Conservation (phyloP, 2,888 invertebrate species). For the Salticus scenicus region DNA sequence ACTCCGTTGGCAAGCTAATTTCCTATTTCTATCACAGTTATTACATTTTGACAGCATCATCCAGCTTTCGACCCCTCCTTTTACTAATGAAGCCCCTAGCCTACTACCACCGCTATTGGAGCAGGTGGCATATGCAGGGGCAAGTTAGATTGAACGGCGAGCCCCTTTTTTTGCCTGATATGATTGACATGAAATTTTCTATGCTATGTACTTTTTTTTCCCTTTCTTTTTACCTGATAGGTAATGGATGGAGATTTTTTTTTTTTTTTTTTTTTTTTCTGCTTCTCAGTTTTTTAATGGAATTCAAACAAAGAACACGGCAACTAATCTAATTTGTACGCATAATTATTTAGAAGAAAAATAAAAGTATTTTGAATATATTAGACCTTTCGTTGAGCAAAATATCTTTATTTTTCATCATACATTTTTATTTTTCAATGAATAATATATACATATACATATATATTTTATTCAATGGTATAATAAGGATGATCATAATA, state of each 20-base stretch:
- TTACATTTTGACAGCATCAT: constrained; percentile 57
- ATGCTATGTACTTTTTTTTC: constrained; percentile 19
- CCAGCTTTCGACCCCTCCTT: constrained; percentile 48
- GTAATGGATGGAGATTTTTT: background rate
- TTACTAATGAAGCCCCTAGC: constrained; percentile 62
- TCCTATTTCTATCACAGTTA: constrained; percentile 62
- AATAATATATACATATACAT: no score
- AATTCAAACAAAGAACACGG: no score
- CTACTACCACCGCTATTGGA: constrained; percentile 39
- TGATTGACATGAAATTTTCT: constrained; percentile 27
- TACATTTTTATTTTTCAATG: no score
- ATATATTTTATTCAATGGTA: no score
- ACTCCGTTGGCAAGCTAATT: constrained; percentile 54
- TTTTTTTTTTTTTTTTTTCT: background rate
- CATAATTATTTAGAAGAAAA: no score
- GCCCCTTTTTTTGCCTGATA: background rate
- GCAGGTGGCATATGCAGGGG: constrained; percentile 53
- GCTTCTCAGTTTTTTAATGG: no score
- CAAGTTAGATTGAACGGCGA: constrained; percentile 11
- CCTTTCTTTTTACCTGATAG: background rate
- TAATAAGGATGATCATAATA: no score
- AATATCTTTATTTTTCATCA: no score
- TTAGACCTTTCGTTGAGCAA: no score
- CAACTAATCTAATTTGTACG: no score
- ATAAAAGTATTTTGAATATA: no score